Base-by-base conservation (phyloP, 2,888 invertebrate species). In the Rhorus exstirpatorius region DNA sequence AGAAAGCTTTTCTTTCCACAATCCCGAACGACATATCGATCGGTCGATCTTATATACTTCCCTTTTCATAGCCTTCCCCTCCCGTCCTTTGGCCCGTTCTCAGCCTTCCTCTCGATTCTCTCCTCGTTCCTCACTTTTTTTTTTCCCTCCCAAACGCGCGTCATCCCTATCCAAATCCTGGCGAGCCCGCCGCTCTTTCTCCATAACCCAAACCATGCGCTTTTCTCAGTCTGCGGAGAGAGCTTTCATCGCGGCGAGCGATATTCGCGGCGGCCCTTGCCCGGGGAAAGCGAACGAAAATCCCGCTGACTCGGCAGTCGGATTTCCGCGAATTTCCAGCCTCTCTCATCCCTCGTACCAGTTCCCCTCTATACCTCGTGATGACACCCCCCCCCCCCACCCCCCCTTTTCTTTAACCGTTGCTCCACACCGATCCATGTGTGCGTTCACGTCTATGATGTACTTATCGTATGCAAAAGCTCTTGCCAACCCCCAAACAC, bases 281-380 rank as follows among this genome's bases (percentile, higher is more conserved):
- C 19, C 17, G 71, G 67, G 65, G 49, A 51, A 41, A 71, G 79
- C 76, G 38, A 78, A 79, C 68, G 61, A 67, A 79, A 84, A 85
- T 85, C 75, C 77, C 76, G 86, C 86, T 86, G 85, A 85, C 85
- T 85, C 85, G 55, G 68, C 82, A 81, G 61, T 79, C 82, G 75
- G 85, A 86, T 86, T 85, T 85, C 84, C 84, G 76, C 79, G 78
- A 63, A 78, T 58, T 70, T 38, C 74, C 41, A 79, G 53, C 74
- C 65, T 60, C 31, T 26, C 26, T 44, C 60, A 38, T 3, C 17
- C 12, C 51, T 63, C 63, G 7, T 38, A 2, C 26, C 35, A 8
- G 14, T 12, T 35, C 17, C n/a, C 6, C 31, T 19, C 17, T 60
- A 14, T 17, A 14, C 17, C 31, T 17, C 61, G 19, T 3, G 19